Percentiles rank a stretch among this genome's conserved stretches.
Conservation (phyloP, 35 echinoderm and acorn worm species). For the Hemicentrotus pulcherrimus region DNA sequence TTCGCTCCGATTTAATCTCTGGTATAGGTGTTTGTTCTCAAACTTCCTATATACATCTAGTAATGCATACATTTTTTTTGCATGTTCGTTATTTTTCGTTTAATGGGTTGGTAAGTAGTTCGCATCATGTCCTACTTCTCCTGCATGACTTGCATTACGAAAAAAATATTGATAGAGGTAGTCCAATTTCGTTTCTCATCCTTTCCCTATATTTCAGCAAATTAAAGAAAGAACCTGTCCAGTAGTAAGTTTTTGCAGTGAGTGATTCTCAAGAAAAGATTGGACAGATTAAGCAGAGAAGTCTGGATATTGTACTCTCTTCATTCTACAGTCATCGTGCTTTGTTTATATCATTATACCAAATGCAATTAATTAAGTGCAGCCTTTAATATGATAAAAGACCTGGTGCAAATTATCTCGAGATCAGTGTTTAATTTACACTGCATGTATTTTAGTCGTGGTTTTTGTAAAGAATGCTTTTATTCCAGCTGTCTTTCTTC, state of each 20-base stretch:
- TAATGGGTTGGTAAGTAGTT: neutral
- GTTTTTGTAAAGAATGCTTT: neutral
- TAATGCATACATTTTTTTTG: neutral
- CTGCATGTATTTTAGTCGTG: neutral
- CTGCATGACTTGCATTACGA: neutral
- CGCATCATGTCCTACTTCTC: neutral
- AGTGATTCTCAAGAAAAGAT: neutral
- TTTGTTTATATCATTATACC: neutral
- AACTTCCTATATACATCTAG: too few species aligned
- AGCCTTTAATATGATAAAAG: neutral
- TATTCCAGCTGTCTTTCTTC: neutral
- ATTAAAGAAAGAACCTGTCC: constrained; percentile 36
- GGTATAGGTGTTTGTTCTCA: too few species aligned
- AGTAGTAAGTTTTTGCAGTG: neutral
- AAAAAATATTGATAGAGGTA: neutral
- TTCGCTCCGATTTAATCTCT: too few species aligned
- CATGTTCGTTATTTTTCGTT: neutral
- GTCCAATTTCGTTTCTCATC: neutral
- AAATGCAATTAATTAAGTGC: neutral
- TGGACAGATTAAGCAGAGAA: neutral
- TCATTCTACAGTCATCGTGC: neutral
- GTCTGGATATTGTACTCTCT: neutral
- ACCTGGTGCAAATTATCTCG: neutral
- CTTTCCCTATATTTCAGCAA: constrained; percentile 15
- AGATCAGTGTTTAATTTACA: neutral